Conservation (phyloP, 2,113 vertebrate species). For the Aythya baeri region DNA sequence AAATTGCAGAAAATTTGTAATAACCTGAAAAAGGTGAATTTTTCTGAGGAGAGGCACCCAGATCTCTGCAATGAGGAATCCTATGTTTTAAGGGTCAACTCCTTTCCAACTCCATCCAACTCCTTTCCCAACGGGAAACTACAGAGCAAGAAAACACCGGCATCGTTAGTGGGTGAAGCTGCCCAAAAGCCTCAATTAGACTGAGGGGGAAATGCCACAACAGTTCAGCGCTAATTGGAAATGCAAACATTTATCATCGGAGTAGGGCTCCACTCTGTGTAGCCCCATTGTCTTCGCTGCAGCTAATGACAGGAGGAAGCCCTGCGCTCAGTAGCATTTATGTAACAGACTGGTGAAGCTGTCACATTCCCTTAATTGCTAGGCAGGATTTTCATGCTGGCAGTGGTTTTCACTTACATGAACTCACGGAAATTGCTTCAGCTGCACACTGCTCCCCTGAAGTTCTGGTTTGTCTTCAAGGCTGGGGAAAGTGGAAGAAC, state of each 20-base stretch:
- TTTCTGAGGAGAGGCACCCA: not conserved
- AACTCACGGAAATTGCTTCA: not conserved
- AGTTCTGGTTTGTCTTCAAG: not conserved
- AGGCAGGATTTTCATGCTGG: not conserved
- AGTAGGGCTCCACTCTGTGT: not conserved
- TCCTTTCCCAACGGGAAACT: not conserved
- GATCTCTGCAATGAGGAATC: not conserved
- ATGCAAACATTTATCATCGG: conserved; percentile 49
- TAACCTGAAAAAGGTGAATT: not conserved
- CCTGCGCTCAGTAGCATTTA: not conserved
- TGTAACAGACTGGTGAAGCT: conserved; percentile 34
- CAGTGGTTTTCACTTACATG: conserved; percentile 16
- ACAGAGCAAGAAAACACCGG: not conserved
- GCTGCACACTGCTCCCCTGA: not conserved
- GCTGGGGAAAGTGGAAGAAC: not conserved
- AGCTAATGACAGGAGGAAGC: conserved; percentile 37
- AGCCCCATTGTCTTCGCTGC: conserved; percentile 17
- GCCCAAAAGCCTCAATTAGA: conserved; percentile 24
- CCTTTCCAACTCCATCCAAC: not conserved
- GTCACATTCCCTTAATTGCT: conserved; percentile 39
- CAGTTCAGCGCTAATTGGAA: conserved; percentile 53
- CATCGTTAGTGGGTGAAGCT: not conserved
- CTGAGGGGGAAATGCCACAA: not conserved
- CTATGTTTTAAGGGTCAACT: not conserved
- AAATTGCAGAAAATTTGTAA: not conserved